Base-by-base conservation (phyloP, 2,888 invertebrate species). In the Hybos culiciformis region DNA sequence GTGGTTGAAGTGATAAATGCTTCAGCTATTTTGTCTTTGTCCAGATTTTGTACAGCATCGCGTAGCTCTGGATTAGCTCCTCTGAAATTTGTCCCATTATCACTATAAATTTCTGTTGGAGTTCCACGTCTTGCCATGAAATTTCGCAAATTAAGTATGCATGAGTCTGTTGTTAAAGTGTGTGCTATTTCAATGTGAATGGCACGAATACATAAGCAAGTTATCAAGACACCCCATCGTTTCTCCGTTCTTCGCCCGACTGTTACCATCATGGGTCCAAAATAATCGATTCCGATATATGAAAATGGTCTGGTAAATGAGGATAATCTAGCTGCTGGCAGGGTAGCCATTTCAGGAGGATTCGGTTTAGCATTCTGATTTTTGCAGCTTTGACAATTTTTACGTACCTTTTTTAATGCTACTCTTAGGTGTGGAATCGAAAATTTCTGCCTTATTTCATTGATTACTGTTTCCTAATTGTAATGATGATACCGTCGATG, bases 141-240 rank as follows among this genome's bases (percentile, higher is more conserved):
- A 5, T 44, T 31, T 14, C 47, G 44, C 5, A 51, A 17, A 3
- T 45, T 40, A 17, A 48, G 19, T 2, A 48, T 41, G 33, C 49
- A 47, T 2, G 46, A 45, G 19, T 48, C 48, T 1, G 46, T 45
- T 8, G 46, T 42, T 4, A 48, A 53, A 46, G 46, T 55, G 54
- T 56, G 53, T 51, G 51, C 46, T 3, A 49, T 38, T 20, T 46
- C 46, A 7, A 50, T 14, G 32, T 50, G 48, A 1, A 48, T 21
- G 5, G 49, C 49, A 12, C 46, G 26, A 11, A 45, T 36, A 2
- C 46, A 48, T 3, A 50, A 19, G 19, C 48, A 52, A 5, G 49
- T 49, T 11, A 51, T 45, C 1, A 53, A 33, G 2, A 50, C 49
- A 11, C 46, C 46, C 41, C 47, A 45, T 34, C 43, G 21, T 29